These are phyloP conservation scores for Galaxias olidus DNA, from an alignment of 2,797 vertebrate species.

Conservation along the genomic window DNA sequence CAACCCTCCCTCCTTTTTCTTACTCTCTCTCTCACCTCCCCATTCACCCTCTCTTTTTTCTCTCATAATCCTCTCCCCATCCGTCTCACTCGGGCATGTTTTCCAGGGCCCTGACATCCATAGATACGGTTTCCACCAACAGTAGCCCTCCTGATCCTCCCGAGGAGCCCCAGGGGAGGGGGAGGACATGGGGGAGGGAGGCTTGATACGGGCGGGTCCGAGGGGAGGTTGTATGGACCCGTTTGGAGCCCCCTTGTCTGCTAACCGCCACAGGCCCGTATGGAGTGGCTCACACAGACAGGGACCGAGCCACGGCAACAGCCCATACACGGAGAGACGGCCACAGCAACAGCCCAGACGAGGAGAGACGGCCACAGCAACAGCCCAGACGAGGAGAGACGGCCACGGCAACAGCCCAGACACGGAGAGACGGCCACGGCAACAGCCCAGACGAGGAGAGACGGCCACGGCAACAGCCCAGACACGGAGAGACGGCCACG, in stretches of 20 bases:
- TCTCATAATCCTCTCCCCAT: conserved; percentile 69
- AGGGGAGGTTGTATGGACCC: conserved; percentile 43
- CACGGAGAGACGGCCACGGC: too few relatives aligned
- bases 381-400: conserved; percentile 16
- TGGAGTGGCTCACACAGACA: conserved; percentile 9
- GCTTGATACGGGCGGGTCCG: conserved; percentile 65
- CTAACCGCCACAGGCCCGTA: conserved; percentile 47
- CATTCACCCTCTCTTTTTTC: neutral
- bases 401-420: too few relatives aligned
- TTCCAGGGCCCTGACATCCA: conserved; percentile 72
- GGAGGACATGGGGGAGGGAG: conserved; percentile 43
- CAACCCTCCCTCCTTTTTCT: conserved; percentile 16
- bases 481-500: too few relatives aligned
- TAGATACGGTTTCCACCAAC: conserved; percentile 81
- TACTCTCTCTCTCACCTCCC: neutral
- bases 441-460: conserved; percentile 24
- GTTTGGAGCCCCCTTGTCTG: conserved; percentile 35
- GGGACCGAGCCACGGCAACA: conserved; percentile 8
- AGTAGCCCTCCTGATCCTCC: conserved; percentile 71
- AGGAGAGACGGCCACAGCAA: conserved; percentile 8
- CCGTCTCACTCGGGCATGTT: conserved; percentile 73
- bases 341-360: conserved; percentile 20
- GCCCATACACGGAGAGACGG: conserved; percentile 8
- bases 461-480: too few relatives aligned
- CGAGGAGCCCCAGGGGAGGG: conserved; percentile 51